Evolutionary conservation across 2,888 invertebrate species (phyloP), one percentile per base, ranked within the genome.

Genomic region (Chorisops tibialis): DNA sequence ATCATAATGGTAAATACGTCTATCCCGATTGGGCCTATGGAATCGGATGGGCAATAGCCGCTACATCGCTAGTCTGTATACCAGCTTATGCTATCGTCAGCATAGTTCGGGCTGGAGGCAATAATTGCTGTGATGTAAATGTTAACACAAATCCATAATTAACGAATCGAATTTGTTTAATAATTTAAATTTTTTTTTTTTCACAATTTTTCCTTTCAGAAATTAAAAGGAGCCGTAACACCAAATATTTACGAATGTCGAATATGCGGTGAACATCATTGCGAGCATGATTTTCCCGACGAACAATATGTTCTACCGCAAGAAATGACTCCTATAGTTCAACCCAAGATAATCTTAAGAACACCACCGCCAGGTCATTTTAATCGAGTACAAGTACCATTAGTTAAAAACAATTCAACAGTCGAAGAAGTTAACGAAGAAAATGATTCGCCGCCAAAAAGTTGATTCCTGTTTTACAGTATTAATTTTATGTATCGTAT

Each of bases 1-100:
- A 93, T 75, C 87, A 89, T 68, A 90, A 90, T 70, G 91, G 89
- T 63, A 81, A 82, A 61, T 89, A 90, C 71, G 79, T 79, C 56
- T 95, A 92, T 75, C 94, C 95, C 0, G 79, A 80, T 62, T 94
- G 94, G 93, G 91, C 92, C 21, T 88, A 91, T 70, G 86, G 83
- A 14, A 79, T 95, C 56, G 95, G 95, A 45, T 95, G 95, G 95
- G 80, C 85, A 68, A 88, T 94, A 66, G 89, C 93, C 1, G 87
- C 89, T 11, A 78, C 90, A 39, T 93, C 93, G 1, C 81, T 95
- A 63, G 77, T 91, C 30, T 93, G 93, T 76, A 91, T 96, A 74
- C 95, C 95, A 9, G 84, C 87, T 56, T 88, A 89, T 74, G 91
- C 91, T 41, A 75, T 91, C 50, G 85, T 88, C 66, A 85, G 87